These are phyloP conservation scores for Myotis davidii DNA, from an alignment of 2,113 vertebrate genomes.

Conservation along the genomic window DNA sequence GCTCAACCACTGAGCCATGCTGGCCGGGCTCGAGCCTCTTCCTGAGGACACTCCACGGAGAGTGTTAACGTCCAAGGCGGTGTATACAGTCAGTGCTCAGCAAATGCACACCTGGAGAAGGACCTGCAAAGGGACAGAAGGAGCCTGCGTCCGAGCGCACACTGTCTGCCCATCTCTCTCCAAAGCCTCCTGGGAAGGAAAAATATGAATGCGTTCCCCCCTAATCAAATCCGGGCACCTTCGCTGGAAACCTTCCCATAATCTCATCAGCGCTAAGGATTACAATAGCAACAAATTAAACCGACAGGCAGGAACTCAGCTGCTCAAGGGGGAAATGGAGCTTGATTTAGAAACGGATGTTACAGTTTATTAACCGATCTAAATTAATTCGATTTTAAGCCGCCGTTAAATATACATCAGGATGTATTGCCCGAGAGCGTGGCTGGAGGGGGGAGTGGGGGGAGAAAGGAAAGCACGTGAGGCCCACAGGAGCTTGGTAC, in stretches of 20 bases:
- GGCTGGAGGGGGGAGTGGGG: background rate
- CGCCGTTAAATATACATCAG: constrained; percentile 71
- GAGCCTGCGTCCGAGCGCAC: accelerated
- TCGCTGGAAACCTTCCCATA: constrained; percentile 68
- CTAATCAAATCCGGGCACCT: constrained; percentile 76
- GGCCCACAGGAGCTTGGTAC: accelerated
- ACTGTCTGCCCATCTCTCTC: background rate
- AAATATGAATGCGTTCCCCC: constrained; percentile 37
- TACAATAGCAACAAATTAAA: constrained; percentile 74
- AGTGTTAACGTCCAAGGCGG: background rate
- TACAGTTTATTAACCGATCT: constrained; percentile 75
- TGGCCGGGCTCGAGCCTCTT: background rate
- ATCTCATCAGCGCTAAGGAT: constrained; percentile 74
- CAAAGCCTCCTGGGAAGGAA: background rate
- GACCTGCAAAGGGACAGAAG: background rate
- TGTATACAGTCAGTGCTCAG: background rate
- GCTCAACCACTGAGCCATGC: too few species aligned
- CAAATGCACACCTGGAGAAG: background rate
- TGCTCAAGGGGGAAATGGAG: constrained; percentile 71
- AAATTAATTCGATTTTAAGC: constrained; percentile 76
- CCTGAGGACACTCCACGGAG: background rate
- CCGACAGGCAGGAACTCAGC: constrained; percentile 69
- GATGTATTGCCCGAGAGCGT: background rate
- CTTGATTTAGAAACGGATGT: constrained; percentile 74
- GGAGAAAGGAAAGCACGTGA: background rate